Conservation (phyloP, 2,797 vertebrate species). For the Acropternis orthonyx region DNA sequence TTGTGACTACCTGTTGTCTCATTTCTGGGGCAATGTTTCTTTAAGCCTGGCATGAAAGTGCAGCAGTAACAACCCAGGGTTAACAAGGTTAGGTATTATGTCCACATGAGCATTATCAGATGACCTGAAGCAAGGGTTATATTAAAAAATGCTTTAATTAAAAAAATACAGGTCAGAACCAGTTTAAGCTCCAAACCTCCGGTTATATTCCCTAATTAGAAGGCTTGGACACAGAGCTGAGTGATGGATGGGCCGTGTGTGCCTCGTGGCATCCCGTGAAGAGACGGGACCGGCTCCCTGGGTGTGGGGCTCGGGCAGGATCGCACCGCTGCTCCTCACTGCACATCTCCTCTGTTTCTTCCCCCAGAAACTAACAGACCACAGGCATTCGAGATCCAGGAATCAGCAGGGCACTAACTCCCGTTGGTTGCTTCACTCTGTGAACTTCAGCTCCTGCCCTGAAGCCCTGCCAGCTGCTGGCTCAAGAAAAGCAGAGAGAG, state of each 20-base stretch:
- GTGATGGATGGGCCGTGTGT: conserved; percentile 64
- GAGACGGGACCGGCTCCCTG: background rate
- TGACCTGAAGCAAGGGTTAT: conserved; percentile 41
- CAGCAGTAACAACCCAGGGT: background rate
- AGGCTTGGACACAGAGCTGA: background rate
- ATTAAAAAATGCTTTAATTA: conserved; percentile 68
- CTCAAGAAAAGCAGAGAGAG: background rate
- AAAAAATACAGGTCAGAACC: conserved; percentile 59
- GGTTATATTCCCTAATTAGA: conserved; percentile 64
- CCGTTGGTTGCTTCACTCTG: background rate
- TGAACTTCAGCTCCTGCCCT: background rate
- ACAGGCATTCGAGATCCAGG: background rate
- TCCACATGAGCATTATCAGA: conserved; percentile 47
- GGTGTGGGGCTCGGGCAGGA: background rate
- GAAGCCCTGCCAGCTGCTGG: background rate
- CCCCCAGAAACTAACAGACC: background rate
- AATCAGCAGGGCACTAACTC: background rate
- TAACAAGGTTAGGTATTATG: conserved; percentile 18
- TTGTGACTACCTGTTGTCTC: background rate
- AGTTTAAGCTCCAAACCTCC: conserved; percentile 11
- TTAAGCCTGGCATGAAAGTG: background rate
- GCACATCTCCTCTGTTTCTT: conserved; percentile 1
- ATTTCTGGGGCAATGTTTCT: conserved; percentile 3
- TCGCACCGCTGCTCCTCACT: background rate
- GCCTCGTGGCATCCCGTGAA: background rate